Percentiles rank a stretch among this genome's conserved stretches.
Evolutionary conservation across 2,113 vertebrate genomes (phyloP).

Genomic region (Tautogolabrus adspersus): DNA sequence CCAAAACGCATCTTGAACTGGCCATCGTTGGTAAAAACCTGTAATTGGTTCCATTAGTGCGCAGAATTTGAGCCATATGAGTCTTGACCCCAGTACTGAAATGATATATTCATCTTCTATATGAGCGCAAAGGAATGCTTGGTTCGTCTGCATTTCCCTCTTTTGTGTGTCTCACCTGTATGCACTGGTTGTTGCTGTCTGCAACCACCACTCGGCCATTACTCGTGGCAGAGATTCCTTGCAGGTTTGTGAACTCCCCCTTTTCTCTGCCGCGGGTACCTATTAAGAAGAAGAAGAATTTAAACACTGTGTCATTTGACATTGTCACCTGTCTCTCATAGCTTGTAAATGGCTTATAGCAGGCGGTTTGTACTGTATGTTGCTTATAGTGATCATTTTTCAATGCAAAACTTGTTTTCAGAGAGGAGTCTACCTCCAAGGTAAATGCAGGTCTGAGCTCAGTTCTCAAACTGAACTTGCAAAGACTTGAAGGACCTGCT

Average conservation of each 20-base stretch:
- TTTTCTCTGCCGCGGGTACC: slow-evolving; percentile 94
- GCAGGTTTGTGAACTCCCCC: slow-evolving; percentile 96
- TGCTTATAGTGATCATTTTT: background rate
- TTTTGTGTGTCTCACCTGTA: slow-evolving; percentile 87
- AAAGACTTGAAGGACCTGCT: background rate
- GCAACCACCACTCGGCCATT: slow-evolving; percentile 94
- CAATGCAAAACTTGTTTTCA: background rate
- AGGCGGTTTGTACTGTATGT: background rate
- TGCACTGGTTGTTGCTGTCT: slow-evolving; percentile 98
- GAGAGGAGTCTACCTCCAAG: background rate
- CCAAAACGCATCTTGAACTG: slow-evolving; percentile 97
- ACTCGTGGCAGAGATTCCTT: slow-evolving; percentile 93
- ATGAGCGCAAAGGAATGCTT: background rate
- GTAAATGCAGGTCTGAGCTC: background rate
- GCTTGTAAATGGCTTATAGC: background rate
- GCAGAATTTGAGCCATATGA: background rate
- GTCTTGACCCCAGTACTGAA: background rate
- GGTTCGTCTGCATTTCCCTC: background rate
- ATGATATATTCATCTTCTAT: background rate
- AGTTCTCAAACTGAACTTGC: slow-evolving; percentile 11
- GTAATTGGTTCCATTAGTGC: background rate
- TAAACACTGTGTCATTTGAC: slow-evolving; percentile 6
- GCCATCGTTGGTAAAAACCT: slow-evolving; percentile 96
- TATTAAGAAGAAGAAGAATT: slow-evolving; percentile 54
- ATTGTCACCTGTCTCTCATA: slow-evolving; percentile 5